Evolutionary conservation across 2,797 vertebrate genomes (phyloP).

Genomic region (Trachops cirrhosus): DNA sequence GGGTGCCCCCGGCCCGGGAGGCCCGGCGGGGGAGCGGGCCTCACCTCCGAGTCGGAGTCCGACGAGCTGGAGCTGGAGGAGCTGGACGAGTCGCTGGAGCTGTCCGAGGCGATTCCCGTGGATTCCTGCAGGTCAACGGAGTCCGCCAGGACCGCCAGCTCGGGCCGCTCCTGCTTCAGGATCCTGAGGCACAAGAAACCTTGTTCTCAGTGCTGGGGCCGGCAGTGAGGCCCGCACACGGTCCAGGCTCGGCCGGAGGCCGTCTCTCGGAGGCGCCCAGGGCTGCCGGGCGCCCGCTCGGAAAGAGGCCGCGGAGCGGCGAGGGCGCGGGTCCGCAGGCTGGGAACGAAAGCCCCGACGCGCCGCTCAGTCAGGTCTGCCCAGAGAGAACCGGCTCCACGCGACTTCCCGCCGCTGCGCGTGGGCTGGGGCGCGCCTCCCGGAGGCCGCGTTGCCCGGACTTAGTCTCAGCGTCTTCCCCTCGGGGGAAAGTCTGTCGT

Average conservation of each 20-base stretch:
- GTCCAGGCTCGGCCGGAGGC: background rate
- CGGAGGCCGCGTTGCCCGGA: background rate
- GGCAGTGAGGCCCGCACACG: accelerated
- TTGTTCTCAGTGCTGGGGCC: background rate
- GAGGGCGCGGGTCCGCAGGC: background rate
- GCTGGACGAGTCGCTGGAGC: slow-evolving; percentile 96
- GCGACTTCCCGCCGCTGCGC: accelerated
- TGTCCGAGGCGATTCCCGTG: slow-evolving; percentile 97
- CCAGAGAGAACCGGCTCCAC: background rate
- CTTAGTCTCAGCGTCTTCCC: background rate
- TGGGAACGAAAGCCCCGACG: background rate
- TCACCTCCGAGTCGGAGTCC: slow-evolving; percentile 93
- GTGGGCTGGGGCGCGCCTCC: background rate
- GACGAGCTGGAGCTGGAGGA: slow-evolving; percentile 96
- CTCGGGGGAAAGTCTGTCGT: background rate
- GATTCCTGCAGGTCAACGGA: slow-evolving; percentile 97
- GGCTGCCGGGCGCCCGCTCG: background rate
- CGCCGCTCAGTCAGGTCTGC: background rate
- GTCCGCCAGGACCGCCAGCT: slow-evolving; percentile 93
- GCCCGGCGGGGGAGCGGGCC: background rate
- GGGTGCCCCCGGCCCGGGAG: background rate
- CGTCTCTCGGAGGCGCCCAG: background rate
- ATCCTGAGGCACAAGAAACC: slow-evolving; percentile 82
- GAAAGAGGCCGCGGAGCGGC: background rate
- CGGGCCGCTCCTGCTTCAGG: slow-evolving; percentile 94